These are phyloP conservation scores for Myioborus miniatus DNA, from an alignment of 2,797 vertebrate species.

Conservation along the genomic window DNA sequence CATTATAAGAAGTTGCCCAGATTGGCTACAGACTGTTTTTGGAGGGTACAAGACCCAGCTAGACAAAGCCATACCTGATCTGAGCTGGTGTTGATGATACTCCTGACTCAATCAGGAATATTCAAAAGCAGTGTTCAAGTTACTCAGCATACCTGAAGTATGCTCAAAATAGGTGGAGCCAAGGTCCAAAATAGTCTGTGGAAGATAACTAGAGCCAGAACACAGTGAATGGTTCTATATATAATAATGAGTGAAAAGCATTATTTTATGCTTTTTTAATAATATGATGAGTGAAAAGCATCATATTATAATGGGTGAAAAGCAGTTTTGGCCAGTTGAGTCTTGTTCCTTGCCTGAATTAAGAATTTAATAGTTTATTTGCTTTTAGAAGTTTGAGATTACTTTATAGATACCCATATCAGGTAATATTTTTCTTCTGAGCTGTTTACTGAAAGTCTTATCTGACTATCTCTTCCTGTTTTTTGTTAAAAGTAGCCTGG, in stretches of 20 bases:
- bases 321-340: neutral
- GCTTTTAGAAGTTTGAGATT: neutral
- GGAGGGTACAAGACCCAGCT: neutral
- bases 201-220: neutral
- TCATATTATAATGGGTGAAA: neutral
- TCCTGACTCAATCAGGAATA: neutral
- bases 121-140: neutral
- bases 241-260: neutral
- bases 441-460: neutral
- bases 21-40: neutral
- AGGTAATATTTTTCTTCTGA: neutral
- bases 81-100: neutral
- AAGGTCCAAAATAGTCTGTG: neutral
- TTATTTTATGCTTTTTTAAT: neutral
- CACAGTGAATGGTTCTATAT: neutral
- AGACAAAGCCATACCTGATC: neutral
- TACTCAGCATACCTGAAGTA: neutral
- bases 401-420: neutral
- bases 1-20: neutral
- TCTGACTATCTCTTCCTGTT: neutral
- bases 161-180: neutral
- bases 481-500: neutral
- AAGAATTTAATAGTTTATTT: neutral
- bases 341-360: neutral
- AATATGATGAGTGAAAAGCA: neutral